Percentiles rank a stretch among this genome's conserved stretches.
These are phyloP conservation scores for Lasioglossum calceatum DNA, from an alignment of 2,888 invertebrate genomes.

Conservation along the genomic window DNA sequence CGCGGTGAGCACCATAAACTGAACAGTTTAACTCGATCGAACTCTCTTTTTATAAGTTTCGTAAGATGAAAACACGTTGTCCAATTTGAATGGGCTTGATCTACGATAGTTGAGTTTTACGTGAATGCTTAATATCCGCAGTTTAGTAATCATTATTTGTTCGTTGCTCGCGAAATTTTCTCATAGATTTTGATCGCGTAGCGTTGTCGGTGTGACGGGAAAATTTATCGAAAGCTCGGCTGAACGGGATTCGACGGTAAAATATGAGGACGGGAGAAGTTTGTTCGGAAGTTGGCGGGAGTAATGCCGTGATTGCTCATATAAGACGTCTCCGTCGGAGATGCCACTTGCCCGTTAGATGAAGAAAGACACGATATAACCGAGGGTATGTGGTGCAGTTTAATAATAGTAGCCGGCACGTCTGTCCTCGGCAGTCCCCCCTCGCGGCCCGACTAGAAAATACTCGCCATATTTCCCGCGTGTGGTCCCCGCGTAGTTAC, in stretches of 20 bases:
- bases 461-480: constrained; percentile 70
- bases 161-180: neutral
- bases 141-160: neutral
- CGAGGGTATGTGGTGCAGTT: constrained; percentile 54
- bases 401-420: constrained; percentile 69
- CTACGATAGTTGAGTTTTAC: neutral
- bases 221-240: neutral
- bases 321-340: constrained; percentile 17
- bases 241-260: neutral
- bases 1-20: too few species aligned
- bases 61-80: neutral
- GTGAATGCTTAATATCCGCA: neutral
- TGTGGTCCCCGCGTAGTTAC: constrained; percentile 69
- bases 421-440: constrained; percentile 60
- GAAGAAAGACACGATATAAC: constrained; percentile 27
- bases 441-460: constrained; percentile 61
- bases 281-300: constrained; percentile 37
- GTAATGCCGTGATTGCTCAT: constrained; percentile 43
- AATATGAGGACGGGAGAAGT: constrained; percentile 17
- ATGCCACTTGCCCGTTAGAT: constrained; percentile 52
- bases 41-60: neutral
- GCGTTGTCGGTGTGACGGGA: neutral
- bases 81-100: neutral
- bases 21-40: neutral
- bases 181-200: neutral